Evolutionary conservation across 2,797 vertebrate genomes (phyloP).

Genomic region (Mionectes olivaceus): DNA sequence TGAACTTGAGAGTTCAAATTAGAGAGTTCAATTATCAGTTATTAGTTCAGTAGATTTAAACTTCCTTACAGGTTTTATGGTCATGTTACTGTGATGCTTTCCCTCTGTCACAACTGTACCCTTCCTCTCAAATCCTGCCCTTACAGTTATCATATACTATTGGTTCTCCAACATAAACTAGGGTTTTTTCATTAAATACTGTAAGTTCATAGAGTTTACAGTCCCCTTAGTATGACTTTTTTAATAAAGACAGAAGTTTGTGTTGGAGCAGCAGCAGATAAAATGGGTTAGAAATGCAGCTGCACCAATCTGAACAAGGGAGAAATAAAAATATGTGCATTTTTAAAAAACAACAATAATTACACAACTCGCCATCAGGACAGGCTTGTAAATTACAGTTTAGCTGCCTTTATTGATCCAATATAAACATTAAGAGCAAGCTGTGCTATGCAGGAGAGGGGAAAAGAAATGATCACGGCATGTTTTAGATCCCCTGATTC

Average conservation of each 20-base stretch:
- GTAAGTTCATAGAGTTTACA: conserved; percentile 19
- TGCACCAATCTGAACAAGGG: not conserved
- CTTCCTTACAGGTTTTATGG: not conserved
- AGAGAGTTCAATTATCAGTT: not conserved
- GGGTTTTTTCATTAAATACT: conserved; percentile 6
- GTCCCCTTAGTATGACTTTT: not conserved
- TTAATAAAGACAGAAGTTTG: conserved; percentile 58
- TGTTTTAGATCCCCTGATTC: not conserved
- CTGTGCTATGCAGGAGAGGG: not conserved
- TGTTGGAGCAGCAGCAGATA: conserved; percentile 43
- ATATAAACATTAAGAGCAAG: conserved; percentile 48
- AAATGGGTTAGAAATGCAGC: conserved; percentile 36
- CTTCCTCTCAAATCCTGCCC: not conserved
- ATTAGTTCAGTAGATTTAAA: not conserved
- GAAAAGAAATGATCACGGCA: not conserved
- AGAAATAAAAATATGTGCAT: not conserved
- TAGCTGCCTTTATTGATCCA: conserved; percentile 44
- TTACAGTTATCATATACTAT: not conserved
- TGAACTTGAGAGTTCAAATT: not conserved
- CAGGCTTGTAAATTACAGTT: conserved; percentile 25
- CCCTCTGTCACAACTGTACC: not conserved
- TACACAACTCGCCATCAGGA: conserved; percentile 28
- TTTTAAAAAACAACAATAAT: conserved; percentile 20
- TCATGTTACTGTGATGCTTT: not conserved
- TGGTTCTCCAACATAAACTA: not conserved